Base-by-base conservation (phyloP, 2,113 vertebrate species). In the Ardeotis arabs region DNA sequence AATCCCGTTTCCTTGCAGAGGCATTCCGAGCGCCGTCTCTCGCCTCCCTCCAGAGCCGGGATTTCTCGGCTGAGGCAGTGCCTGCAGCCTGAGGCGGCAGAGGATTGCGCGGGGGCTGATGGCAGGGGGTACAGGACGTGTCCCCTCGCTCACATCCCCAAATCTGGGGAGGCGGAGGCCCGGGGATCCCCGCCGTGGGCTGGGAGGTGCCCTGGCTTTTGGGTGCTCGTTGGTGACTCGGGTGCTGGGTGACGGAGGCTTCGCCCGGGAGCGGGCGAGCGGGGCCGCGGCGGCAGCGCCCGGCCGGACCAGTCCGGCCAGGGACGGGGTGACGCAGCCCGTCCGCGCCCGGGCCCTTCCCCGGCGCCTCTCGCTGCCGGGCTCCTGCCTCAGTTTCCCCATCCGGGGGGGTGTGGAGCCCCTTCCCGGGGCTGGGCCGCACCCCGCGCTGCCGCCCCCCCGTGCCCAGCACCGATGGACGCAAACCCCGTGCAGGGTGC, bases 381-480 rank as follows among this genome's bases (percentile, higher is more conserved):
- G 13, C 19, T 77, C 49, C 73, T 10, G 56, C 89, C 79, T 31
- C n/a, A 3, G 41, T 29, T 63, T 69, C 67, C 60, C 52, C 31
- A 22, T 11, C 4, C 0, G 1, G 44, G 60, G 1, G 1, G 1
- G 9, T 3, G 23, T 2, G 33, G 12, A 49, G 10, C 29, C 41
- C n/a, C 33, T 73, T 66, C 67, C 50, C 9, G 2, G 35, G 20
- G 37, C 33, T 5, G 39, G 33, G 14, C 41, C 10, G 3, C 41
- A 22, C 49, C 49, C 60, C 19, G 60, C 50, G 59, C 52, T 59
- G n/a, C 56, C 27, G 16, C 68, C 41, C 41, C 70, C 44, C 44
- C 31, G 2, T 6, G 5, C 45, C 59, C 3, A 7, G 66, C 49
- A 33, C 49, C 11, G 4, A 21, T 3, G 4, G 18, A 5, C 9